phyloP scores from a whole-genome alignment of 1,140 invertebrate species.

The Caenorhabditis latens region DNA sequence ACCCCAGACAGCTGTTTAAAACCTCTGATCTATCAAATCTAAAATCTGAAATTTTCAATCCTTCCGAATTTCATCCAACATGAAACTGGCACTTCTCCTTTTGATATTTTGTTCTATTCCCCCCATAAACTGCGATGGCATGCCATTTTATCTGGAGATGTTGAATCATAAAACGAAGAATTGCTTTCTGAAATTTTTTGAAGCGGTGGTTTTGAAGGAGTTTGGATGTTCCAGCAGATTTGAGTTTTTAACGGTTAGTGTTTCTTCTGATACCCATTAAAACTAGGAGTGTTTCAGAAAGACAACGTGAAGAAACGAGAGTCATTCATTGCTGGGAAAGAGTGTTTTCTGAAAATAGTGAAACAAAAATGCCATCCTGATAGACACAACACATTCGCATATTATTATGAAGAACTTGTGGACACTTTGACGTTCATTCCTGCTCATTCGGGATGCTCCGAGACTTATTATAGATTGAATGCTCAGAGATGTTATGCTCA shows the following conservation, averaged over 20 bases:
- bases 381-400: not conserved
- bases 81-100: not conserved
- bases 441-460: slow-evolving; percentile 12
- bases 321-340: slow-evolving; percentile 3
- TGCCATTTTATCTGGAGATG: slow-evolving; percentile 4
- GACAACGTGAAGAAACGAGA: not conserved
- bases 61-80: not conserved
- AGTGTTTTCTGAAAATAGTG: slow-evolving; percentile 7
- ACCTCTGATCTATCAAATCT: not conserved
- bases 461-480: slow-evolving; percentile 26
- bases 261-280: not conserved
- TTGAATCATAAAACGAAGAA: slow-evolving; percentile 4
- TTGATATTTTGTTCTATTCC: not conserved
- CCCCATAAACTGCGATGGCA: not conserved
- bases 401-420: slow-evolving; percentile 7
- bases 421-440: slow-evolving; percentile 23
- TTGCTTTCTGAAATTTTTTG: slow-evolving; percentile 12
- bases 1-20: not conserved
- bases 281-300: not conserved
- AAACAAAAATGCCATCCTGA: not conserved
- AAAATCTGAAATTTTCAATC: not conserved
- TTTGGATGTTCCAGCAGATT: not conserved
- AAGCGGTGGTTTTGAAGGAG: not conserved
- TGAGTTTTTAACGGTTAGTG: not conserved
- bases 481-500: slow-evolving; percentile 22